Evolutionary conservation across 2,888 invertebrate species (phyloP), one percentile per base, ranked within the genome.

Genomic region (Rapana venosa): DNA sequence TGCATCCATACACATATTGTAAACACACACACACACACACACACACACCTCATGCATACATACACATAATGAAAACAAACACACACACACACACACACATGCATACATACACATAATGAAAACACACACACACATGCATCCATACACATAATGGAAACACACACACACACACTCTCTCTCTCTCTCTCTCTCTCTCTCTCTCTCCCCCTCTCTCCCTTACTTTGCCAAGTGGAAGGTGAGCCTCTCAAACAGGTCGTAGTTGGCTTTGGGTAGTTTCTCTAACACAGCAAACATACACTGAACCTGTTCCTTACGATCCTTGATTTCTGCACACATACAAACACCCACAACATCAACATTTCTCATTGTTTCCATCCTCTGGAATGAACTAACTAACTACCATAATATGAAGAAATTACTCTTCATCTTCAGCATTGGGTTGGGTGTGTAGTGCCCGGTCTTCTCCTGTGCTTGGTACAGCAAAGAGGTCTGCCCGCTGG

Each of bases 171-270:
- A 20, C 61, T 61, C 61, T 61, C 61, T 13, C 61, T 20, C 61
- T 22, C 61, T 61, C 61, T 13, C 61, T 20, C 61, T 22, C 61
- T 61, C 61, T 61, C 61, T 61, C 61, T 13, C 61, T 20, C 61
- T 22, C 61, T 61, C 61, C 13, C 61, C 13, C 61, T 13, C 61
- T 20, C 61, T 22, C 61, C 13, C 22, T 61, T 96, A 97, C 96
- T 97, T 97, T 70, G 98, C 98, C 94, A 99, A 96, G 96, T 99
- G 99, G 95, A 98, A 98, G 96, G 99, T 98, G 93, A 99, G 96
- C 93, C 99, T 97, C 96, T 99, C 98, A 97, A 99, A 98, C 88
- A 99, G 97, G 96, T 98, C 98, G 96, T 98, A 98, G 96, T 99
- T 98, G 1, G 97, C 97, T 94, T 98, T 98, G 5, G 99, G 98